phyloP scores from a whole-genome alignment of 2,888 invertebrate genomes.

The Drosophila longiperda region DNA sequence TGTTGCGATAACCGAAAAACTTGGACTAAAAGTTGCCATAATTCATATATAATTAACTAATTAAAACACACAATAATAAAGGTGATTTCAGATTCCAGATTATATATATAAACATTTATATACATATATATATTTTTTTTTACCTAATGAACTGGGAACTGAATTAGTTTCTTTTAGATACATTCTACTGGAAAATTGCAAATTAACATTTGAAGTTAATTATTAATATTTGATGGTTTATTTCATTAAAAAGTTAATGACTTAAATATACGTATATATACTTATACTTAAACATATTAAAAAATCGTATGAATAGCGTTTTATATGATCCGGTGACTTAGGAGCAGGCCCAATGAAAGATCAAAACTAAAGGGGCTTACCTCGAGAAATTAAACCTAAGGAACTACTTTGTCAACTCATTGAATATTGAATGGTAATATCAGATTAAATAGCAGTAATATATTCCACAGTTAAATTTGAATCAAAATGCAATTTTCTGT shows the following conservation, averaged over 20 bases:
- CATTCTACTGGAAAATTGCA: background rate
- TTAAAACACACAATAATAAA: slow-evolving; percentile 25
- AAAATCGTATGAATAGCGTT: background rate
- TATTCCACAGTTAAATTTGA: background rate
- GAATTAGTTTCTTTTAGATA: background rate
- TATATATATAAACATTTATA: background rate
- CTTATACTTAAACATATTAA: background rate
- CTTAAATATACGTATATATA: too few relatives aligned
- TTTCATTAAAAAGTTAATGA: background rate
- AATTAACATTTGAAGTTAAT: background rate
- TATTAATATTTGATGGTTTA: background rate
- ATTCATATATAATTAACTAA: slow-evolving; percentile 37
- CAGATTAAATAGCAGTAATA: background rate
- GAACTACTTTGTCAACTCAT: background rate
- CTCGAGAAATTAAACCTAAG: background rate
- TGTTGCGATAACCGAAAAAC: slow-evolving; percentile 11
- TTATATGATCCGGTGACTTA: background rate
- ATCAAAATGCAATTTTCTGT: background rate
- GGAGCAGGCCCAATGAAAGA: background rate
- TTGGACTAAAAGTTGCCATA: slow-evolving; percentile 29
- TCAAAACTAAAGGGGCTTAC: background rate
- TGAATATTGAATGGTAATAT: background rate
- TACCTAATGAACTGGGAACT: background rate
- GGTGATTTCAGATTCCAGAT: background rate
- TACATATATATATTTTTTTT: background rate